Base-by-base conservation (phyloP, 2,113 vertebrate genomes). In the Cheirogaleus medius region DNA sequence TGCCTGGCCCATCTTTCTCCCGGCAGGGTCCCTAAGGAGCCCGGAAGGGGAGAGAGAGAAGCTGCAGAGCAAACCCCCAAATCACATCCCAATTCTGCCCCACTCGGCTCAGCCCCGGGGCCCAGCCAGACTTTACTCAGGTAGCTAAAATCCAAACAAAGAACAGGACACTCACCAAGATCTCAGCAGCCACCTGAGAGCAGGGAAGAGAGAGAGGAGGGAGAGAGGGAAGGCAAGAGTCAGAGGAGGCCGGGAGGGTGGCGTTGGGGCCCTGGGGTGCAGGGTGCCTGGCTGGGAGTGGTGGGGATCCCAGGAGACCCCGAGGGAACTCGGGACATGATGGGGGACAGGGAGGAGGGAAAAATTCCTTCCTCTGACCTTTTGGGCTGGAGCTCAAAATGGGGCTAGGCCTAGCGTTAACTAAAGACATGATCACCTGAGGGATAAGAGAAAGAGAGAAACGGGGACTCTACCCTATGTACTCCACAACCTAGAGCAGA, bases 121-220 rank as follows among this genome's bases (percentile, higher is more conserved):
- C 83, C 47, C 77, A 85, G 91, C 44, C 37, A n/a, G 82, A 27
- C 71, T 64, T 77, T 25, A 52, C 60, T 78, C 66, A 74, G 34
- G 54, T 47, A 49, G 8, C 32, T 32, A 66, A 73, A 66, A 56
- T 27, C 66, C 93, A 66, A 8, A 0, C 0, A 97, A 95, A 95
- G 74, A 74, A 49, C 93, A 83, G 21, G 95, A 90, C 98, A 98
- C 99, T 99, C 99, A 99, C 99, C 99, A 99, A 97, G 98, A 98
- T 99, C 98, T 99, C 99, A 97, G 99, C 99, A 97, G 98, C 97
- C 97, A 99, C 98, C 99, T 99, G 98, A 98, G 96, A 92, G 97
- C 88, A 94, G 98, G 97, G 92, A 97, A 94, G 97, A 96, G 98
- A 98, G 94, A 98, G 81, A 94, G 73, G 93, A 89, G 89, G 74